A percentile compares a stretch with the other conserved stretches of the same genome.
Conservation (phyloP, 2,797 vertebrate species). For the Heteromormyrus szaboi region DNA sequence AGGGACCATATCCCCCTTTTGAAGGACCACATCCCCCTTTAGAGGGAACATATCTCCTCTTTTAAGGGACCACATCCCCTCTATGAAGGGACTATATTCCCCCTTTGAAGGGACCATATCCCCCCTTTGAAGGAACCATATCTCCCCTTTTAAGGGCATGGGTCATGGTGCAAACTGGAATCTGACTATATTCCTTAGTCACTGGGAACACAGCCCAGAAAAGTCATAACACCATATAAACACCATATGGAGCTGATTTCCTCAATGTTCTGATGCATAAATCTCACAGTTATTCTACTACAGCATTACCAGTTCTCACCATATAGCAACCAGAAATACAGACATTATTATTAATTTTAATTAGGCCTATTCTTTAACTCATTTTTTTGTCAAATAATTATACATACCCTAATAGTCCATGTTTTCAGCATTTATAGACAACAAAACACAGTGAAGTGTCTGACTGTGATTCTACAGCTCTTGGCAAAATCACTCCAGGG, state of each 20-base stretch:
- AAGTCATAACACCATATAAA: not conserved
- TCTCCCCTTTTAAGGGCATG: not conserved
- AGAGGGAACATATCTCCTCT: no score
- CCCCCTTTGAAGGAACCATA: not conserved
- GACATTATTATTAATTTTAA: not conserved
- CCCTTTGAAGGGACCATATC: not conserved
- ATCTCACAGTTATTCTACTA: not conserved
- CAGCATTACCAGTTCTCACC: not conserved
- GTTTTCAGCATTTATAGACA: slow-evolving; percentile 1
- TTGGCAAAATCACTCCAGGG: not conserved
- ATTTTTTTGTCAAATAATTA: not conserved
- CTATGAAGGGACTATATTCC: no score
- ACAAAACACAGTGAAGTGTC: not conserved
- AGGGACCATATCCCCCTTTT: no score
- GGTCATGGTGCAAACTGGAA: not conserved
- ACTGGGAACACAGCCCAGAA: not conserved
- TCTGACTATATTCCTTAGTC: not conserved
- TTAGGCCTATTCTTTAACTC: not conserved
- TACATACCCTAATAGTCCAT: not conserved
- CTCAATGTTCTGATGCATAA: not conserved
- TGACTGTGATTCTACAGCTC: not conserved
- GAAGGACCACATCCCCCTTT: no score
- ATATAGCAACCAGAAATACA: not conserved
- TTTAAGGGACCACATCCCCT: no score
- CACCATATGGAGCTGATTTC: not conserved